These are phyloP conservation scores for Spatulosminthurus flaviceps DNA, from an alignment of 2,888 invertebrate species.

Conservation along the genomic window DNA sequence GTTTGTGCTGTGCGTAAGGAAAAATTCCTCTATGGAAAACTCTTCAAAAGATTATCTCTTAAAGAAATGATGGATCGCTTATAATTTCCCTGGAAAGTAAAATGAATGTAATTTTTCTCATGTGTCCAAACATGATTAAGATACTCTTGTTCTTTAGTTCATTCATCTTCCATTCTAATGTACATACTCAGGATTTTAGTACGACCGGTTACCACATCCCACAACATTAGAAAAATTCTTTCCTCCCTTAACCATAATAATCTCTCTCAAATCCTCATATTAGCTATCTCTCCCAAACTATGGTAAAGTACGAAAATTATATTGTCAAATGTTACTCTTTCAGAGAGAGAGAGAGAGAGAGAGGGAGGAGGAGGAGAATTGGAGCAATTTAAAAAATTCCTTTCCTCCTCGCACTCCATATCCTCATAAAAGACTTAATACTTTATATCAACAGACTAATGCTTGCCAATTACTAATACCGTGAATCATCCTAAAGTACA, in stretches of 20 bases:
- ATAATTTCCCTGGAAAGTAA: neutral
- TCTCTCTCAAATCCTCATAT: neutral
- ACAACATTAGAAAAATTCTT: neutral
- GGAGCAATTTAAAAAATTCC: neutral
- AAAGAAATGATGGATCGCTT: constrained; percentile 29
- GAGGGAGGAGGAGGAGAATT: neutral
- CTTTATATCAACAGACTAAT: neutral
- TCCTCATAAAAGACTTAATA: neutral
- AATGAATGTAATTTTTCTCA: constrained; percentile 27
- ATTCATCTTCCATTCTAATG: neutral
- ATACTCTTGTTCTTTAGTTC: constrained; percentile 34
- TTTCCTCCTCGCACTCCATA: neutral
- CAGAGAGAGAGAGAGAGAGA: too few relatives aligned
- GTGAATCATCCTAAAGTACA: constrained; percentile 1
- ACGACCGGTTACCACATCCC: constrained; percentile 1
- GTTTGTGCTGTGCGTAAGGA: too few relatives aligned
- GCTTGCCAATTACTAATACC: neutral
- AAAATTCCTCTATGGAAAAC: too few relatives aligned
- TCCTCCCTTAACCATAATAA: neutral
- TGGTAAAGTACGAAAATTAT: too few relatives aligned
- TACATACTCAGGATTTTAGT: too few relatives aligned
- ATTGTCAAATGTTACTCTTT: too few relatives aligned
- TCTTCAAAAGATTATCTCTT: neutral
- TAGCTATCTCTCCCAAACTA: neutral
- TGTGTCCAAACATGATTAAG: constrained; percentile 46